These are phyloP conservation scores for Anisognathus igniventris DNA, from an alignment of 2,797 vertebrate genomes.

Conservation along the genomic window DNA sequence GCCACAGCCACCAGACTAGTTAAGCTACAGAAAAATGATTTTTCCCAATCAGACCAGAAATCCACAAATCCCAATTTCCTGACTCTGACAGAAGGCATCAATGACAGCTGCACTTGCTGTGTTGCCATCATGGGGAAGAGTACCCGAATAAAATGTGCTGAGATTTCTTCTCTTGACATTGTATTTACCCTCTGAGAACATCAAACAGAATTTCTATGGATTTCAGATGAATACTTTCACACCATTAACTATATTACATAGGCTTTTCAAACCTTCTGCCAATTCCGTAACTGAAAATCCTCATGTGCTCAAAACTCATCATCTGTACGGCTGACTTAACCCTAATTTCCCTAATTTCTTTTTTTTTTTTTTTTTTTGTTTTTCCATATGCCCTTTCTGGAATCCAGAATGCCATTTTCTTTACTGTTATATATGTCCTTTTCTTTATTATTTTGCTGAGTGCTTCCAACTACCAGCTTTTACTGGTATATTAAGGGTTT, in stretches of 20 bases:
- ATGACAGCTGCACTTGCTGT: neutral
- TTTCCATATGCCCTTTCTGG: neutral
- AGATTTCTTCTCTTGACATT: neutral
- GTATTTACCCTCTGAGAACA: neutral
- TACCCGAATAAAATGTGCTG: neutral
- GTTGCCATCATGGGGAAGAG: neutral
- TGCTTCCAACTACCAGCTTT: neutral
- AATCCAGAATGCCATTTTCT: neutral
- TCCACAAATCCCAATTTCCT: neutral
- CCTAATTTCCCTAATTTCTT: neutral
- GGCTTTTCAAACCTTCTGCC: neutral
- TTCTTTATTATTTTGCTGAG: neutral
- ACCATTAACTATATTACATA: accelerated
- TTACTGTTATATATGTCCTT: neutral
- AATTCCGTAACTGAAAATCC: neutral
- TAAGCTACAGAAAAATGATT: neutral
- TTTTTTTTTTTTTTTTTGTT: neutral
- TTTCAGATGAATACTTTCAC: neutral
- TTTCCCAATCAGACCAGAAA: neutral
- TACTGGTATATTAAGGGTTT: neutral
- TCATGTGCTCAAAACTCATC: neutral
- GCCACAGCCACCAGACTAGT: neutral
- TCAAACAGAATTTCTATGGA: neutral
- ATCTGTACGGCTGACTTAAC: neutral
- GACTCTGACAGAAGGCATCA: neutral